phyloP scores from a whole-genome alignment of 2,797 vertebrate genomes.

The Anguilla obscura region DNA sequence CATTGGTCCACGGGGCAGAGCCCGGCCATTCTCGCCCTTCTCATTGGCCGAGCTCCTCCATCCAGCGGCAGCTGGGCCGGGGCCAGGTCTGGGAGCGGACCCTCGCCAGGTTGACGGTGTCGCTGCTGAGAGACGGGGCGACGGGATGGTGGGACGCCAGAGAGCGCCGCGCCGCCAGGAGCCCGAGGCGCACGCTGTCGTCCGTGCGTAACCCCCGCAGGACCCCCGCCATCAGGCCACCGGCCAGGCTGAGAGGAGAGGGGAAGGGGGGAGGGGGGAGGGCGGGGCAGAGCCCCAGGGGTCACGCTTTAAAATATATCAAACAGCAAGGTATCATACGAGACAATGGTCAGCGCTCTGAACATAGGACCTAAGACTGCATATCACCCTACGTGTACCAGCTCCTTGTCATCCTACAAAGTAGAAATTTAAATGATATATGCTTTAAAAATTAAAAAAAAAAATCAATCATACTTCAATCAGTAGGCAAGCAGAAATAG shows the following conservation, averaged over 20 bases:
- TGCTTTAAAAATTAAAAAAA: no score
- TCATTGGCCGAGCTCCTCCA: conserved; percentile 43
- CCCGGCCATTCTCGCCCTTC: neutral
- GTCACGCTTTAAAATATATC: no score
- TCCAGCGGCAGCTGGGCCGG: conserved; percentile 60
- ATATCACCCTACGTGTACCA: neutral
- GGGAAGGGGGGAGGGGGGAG: neutral
- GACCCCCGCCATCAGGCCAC: conserved; percentile 80
- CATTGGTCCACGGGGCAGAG: neutral
- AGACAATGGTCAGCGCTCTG: no score
- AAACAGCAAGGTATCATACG: no score
- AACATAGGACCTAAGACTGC: neutral
- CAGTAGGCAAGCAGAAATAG: neutral
- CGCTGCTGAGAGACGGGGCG: conserved; percentile 64
- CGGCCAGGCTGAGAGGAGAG: conserved; percentile 74
- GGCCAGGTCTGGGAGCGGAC: conserved; percentile 64
- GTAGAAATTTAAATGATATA: neutral
- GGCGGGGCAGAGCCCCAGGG: neutral
- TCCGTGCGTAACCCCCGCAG: conserved; percentile 70
- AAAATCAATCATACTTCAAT: neutral
- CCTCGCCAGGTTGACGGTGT: conserved; percentile 64
- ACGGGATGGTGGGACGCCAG: conserved; percentile 76
- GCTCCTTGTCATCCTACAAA: neutral
- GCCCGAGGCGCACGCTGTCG: conserved; percentile 80
- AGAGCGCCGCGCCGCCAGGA: conserved; percentile 76